Evolutionary conservation across 2,797 vertebrate genomes (phyloP).

Genomic region (Falco novaeseelandiae): DNA sequence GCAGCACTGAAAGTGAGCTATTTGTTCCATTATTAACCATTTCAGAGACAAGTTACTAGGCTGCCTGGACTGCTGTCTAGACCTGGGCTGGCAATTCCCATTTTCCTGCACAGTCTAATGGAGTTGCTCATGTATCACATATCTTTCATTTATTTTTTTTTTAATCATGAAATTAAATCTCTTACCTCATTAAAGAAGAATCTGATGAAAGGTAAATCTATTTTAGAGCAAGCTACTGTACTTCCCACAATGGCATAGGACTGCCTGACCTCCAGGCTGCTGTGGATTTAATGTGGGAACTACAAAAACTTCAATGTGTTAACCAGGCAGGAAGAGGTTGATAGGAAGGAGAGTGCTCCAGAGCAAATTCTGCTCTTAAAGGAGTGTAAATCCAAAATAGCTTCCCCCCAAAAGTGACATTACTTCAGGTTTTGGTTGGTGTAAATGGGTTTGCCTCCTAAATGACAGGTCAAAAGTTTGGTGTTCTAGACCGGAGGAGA

Average conservation of each 20-base stretch:
- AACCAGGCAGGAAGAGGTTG: not conserved
- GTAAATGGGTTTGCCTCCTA: not conserved
- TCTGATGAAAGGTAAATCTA: constrained; percentile 24
- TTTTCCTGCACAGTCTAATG: not conserved
- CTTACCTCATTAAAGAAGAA: constrained; percentile 39
- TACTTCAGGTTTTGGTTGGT: not conserved
- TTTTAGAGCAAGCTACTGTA: not conserved
- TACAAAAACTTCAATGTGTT: not conserved
- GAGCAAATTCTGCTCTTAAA: not conserved
- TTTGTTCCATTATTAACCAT: constrained; percentile 29
- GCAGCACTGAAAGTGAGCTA: not conserved
- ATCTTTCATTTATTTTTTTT: not conserved
- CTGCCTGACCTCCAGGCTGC: not conserved
- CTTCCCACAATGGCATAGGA: not conserved
- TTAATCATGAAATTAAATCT: constrained; percentile 3
- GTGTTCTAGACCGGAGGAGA: not conserved
- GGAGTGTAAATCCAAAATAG: not conserved
- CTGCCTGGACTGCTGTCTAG: not conserved
- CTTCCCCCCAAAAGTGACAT: not conserved
- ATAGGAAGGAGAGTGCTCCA: not conserved
- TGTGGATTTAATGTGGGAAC: not conserved
- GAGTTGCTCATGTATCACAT: not conserved
- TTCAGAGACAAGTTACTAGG: not conserved
- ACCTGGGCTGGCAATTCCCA: not conserved
- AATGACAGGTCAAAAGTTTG: not conserved